phyloP scores from a whole-genome alignment of 2,888 invertebrate genomes.

The Chaetoderma sp. region DNA sequence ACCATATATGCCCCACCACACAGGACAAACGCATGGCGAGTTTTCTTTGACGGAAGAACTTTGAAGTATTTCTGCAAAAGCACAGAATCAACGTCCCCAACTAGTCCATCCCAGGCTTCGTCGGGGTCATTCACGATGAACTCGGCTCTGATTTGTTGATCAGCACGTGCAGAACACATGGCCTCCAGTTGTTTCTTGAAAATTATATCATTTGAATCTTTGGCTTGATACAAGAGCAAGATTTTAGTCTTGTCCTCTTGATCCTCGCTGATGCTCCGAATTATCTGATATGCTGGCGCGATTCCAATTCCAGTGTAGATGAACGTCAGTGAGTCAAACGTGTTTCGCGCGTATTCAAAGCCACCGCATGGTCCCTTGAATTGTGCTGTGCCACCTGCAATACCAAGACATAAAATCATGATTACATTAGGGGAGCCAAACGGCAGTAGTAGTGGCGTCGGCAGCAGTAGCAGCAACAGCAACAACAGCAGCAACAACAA shows the following conservation, averaged over 20 bases:
- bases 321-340: not conserved
- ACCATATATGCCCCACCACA: not conserved
- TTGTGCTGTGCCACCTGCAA: not conserved
- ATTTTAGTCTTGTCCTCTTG: not conserved
- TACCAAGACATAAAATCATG: too few species aligned
- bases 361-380: conserved; percentile 3
- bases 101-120: not conserved
- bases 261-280: not conserved
- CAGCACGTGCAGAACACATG: too few species aligned
- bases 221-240: not conserved
- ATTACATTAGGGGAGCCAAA: too few species aligned
- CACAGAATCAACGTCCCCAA: not conserved
- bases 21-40: too few species aligned
- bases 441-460: too few species aligned
- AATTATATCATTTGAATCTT: not conserved
- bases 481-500: too few species aligned
- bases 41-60: too few species aligned
- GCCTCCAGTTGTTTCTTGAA: conserved; percentile 5
- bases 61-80: too few species aligned
- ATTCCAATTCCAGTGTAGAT: conserved; percentile 1
- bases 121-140: not conserved
- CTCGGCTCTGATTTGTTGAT: not conserved
- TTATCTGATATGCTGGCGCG: not conserved
- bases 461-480: too few species aligned
- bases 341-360: not conserved